Conservation (phyloP, 1,140 invertebrate species). For the Contarinia nasturtii region DNA sequence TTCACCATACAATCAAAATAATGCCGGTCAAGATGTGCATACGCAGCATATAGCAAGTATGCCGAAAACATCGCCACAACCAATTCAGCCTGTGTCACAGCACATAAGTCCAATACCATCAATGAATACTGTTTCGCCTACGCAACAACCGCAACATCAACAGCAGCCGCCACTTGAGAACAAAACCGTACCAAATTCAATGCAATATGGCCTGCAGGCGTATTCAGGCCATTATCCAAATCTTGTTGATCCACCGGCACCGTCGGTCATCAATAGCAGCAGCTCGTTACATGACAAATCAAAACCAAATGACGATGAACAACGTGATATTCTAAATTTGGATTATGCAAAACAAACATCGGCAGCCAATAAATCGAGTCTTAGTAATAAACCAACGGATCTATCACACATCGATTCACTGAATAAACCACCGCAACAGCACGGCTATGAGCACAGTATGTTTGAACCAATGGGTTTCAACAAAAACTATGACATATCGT, state of each 20-base stretch:
- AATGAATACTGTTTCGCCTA: background rate
- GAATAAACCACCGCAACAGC: slow-evolving; percentile 16
- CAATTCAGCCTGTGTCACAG: background rate
- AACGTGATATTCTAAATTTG: background rate
- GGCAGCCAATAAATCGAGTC: background rate
- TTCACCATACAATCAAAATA: slow-evolving; percentile 18
- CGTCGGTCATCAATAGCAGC: background rate
- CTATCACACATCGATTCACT: slow-evolving; percentile 6
- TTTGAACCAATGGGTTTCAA: slow-evolving; percentile 18
- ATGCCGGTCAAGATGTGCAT: background rate
- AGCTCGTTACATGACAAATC: background rate
- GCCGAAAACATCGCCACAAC: background rate
- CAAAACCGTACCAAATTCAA: no score
- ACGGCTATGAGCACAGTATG: slow-evolving; percentile 7
- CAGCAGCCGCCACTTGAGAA: slow-evolving; percentile 11
- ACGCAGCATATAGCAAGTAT: background rate
- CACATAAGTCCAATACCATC: background rate
- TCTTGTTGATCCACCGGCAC: no score
- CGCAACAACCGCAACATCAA: slow-evolving; percentile 8
- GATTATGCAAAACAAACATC: background rate
- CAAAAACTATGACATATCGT: slow-evolving; percentile 17
- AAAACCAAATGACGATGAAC: background rate
- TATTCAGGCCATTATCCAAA: no score
- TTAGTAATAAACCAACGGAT: background rate
- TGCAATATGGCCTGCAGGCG: no score